A percentile compares a stretch with the other conserved stretches of the same genome.
phyloP scores from a whole-genome alignment of 2,113 vertebrate species.

The Pogonocichla stellata region DNA sequence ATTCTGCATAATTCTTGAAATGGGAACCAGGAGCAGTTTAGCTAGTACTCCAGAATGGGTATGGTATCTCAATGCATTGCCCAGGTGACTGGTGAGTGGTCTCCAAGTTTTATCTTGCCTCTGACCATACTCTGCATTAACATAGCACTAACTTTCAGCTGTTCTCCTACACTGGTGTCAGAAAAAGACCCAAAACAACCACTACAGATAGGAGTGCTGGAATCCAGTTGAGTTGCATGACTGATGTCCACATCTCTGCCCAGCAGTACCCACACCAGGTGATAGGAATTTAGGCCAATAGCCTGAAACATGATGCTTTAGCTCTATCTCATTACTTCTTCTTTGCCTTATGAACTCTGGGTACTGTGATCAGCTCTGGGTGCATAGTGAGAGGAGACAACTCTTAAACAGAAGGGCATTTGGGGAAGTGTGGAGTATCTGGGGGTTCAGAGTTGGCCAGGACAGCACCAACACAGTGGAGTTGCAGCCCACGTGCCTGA shows the following conservation, averaged over 20 bases:
- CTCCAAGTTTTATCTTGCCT: background rate
- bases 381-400: background rate
- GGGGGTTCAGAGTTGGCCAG: background rate
- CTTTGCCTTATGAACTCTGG: background rate
- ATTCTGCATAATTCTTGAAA: background rate
- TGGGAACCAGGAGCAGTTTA: background rate
- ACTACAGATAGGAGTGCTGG: background rate
- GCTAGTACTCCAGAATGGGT: background rate
- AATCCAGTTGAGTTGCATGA: background rate
- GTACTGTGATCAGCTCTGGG: background rate
- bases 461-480: rapidly evolving
- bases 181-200: background rate
- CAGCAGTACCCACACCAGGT: background rate
- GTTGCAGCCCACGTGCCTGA: background rate
- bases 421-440: background rate
- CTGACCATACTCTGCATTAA: background rate
- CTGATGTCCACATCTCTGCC: background rate
- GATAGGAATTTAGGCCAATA: background rate
- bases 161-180: background rate
- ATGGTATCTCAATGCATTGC: background rate
- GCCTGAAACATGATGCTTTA: background rate
- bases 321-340: background rate
- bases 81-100: background rate
- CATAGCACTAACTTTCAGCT: background rate
- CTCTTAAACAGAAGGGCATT: background rate